Evolutionary conservation across 2,113 vertebrate species (phyloP).

Genomic region (Pseudopipra pipra): DNA sequence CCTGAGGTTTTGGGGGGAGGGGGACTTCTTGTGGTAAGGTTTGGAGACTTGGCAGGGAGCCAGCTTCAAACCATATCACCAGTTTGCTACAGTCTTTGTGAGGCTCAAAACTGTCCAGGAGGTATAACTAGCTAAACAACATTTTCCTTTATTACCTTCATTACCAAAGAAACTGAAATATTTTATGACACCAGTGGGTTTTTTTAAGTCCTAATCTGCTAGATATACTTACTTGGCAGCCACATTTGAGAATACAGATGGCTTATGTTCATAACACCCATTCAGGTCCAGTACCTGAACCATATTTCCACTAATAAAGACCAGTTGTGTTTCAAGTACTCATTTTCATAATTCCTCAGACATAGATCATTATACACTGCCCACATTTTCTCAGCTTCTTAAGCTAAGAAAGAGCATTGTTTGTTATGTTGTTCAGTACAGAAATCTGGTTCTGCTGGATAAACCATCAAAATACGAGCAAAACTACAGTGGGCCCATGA

Average conservation of each 20-base stretch:
- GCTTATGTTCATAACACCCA: not conserved
- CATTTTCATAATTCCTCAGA: not conserved
- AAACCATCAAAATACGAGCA: not conserved
- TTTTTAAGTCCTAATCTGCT: not conserved
- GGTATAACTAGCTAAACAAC: fast-evolving
- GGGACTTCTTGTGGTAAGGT: no score
- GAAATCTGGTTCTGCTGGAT: not conserved
- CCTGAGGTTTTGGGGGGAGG: no score
- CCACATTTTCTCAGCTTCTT: not conserved
- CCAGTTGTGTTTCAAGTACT: fast-evolving
- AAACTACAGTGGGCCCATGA: not conserved
- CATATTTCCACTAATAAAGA: not conserved
- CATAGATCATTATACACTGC: fast-evolving
- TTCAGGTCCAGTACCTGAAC: not conserved
- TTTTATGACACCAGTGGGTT: not conserved
- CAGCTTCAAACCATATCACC: no score
- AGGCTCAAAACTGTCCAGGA: not conserved
- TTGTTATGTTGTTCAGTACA: not conserved
- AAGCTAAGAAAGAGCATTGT: not conserved
- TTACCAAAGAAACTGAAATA: not conserved
- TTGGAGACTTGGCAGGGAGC: no score
- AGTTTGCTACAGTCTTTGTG: not conserved
- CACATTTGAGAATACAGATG: not conserved
- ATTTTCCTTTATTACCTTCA: not conserved
- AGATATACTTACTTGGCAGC: not conserved